Percentiles rank a stretch among this genome's conserved stretches.
Conservation (phyloP, 2,888 invertebrate genomes). For the Auanema freiburgensis region DNA sequence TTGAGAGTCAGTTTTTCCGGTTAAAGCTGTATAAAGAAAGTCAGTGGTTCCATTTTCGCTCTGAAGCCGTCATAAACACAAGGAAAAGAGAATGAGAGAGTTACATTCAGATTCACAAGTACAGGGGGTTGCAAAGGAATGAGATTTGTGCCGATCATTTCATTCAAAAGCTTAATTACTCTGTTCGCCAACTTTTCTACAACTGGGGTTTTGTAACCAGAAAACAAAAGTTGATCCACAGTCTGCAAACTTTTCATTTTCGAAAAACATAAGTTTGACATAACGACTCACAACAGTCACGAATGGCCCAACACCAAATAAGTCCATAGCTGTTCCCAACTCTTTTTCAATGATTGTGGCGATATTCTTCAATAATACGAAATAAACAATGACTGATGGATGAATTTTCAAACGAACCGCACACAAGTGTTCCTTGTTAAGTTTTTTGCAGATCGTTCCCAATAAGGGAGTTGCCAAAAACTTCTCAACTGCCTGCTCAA, state of each 20-base stretch:
- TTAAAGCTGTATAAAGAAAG: slow-evolving; percentile 33
- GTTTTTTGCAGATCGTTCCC: slow-evolving; percentile 14
- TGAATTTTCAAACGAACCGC: not conserved
- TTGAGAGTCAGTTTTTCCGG: slow-evolving; percentile 42
- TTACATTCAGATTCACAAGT: slow-evolving; percentile 13
- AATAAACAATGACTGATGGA: not conserved
- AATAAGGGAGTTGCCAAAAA: slow-evolving; percentile 23
- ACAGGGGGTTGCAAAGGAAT: not conserved
- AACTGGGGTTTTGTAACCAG: slow-evolving; percentile 48
- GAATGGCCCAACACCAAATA: slow-evolving; percentile 43
- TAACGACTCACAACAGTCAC: slow-evolving; percentile 30
- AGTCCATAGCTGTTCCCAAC: slow-evolving; percentile 38
- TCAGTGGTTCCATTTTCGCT: slow-evolving; percentile 39
- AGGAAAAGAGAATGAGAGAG: not conserved
- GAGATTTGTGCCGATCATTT: slow-evolving; percentile 14
- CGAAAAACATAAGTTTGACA: slow-evolving; percentile 14
- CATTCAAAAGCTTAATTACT: slow-evolving; percentile 20
- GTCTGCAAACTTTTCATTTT: slow-evolving; percentile 31
- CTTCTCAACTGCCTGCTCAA: slow-evolving; percentile 24
- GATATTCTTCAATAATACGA: not conserved
- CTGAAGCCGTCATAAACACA: slow-evolving; percentile 18
- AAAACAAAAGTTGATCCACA: slow-evolving; percentile 48
- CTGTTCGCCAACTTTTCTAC: slow-evolving; percentile 31
- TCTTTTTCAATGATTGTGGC: slow-evolving; percentile 31
- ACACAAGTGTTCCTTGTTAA: slow-evolving; percentile 9